These are phyloP conservation scores for Hirtodrosophila confusa DNA, from an alignment of 2,888 invertebrate species.

Conservation along the genomic window DNA sequence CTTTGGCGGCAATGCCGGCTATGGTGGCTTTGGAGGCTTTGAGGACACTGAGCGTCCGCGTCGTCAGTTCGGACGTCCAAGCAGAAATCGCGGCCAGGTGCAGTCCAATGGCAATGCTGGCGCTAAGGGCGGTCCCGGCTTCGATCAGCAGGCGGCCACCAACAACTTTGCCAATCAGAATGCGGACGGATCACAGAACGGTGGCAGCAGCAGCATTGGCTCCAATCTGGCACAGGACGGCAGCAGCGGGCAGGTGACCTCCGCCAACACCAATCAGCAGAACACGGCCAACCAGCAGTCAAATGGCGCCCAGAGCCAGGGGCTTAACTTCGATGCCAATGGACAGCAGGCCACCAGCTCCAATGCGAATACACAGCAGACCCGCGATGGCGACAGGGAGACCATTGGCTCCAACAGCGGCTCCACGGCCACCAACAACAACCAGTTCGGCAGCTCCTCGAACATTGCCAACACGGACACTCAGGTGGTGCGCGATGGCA, in stretches of 20 bases:
- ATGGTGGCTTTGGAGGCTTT: conserved; percentile 15
- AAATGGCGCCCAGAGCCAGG: conserved; percentile 82
- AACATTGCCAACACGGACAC: conserved; percentile 81
- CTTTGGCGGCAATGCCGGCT: conserved; percentile 8
- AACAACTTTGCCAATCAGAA: conserved; percentile 75
- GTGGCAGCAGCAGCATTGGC: conserved; percentile 81
- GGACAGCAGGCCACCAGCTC: conserved; percentile 79
- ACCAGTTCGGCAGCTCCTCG: conserved; percentile 67
- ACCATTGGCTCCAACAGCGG: conserved; percentile 73
- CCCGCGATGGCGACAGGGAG: conserved; percentile 54
- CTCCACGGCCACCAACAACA: conserved; percentile 73
- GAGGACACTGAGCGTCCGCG: conserved; percentile 33
- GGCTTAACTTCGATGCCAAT: conserved; percentile 76
- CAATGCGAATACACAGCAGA: conserved; percentile 79
- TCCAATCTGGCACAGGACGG: conserved; percentile 82
- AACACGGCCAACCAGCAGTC: conserved; percentile 48
- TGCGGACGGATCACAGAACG: conserved; percentile 46
- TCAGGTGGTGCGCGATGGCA: conserved; percentile 62
- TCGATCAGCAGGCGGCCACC: conserved; percentile 80
- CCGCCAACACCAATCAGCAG: conserved; percentile 82
- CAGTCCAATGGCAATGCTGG: conserved; percentile 67
- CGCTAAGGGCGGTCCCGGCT: conserved; percentile 65
- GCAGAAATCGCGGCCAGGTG: conserved; percentile 34
- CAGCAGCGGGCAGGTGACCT: conserved; percentile 80
- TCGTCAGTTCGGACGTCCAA: conserved; percentile 50